Conservation (phyloP, 2,113 vertebrate species). For the Amazona vittata region DNA sequence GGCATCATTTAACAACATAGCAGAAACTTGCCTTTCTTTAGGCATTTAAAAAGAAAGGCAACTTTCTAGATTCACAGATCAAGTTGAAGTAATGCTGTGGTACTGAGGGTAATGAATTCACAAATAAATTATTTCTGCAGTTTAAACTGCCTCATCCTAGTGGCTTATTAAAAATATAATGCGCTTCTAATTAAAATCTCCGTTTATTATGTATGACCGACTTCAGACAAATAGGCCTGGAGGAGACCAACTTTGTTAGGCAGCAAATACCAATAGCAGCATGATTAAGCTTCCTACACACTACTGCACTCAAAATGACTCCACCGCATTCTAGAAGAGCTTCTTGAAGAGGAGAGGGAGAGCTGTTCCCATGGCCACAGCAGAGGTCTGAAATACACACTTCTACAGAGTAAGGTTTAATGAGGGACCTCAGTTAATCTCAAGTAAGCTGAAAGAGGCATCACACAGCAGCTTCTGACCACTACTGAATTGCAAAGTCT, state of each 20-base stretch:
- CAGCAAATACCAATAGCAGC: slow-evolving; percentile 9
- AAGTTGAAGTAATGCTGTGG: slow-evolving; percentile 20
- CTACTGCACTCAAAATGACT: neutral
- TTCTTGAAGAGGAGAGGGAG: neutral
- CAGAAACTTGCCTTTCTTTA: neutral
- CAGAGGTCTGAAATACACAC: neutral
- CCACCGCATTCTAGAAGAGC: neutral
- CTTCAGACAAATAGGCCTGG: neutral
- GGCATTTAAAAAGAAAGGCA: neutral
- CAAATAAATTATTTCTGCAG: slow-evolving; percentile 2
- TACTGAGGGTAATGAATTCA: neutral
- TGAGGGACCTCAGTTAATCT: neutral
- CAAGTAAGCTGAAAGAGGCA: neutral
- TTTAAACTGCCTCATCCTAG: neutral
- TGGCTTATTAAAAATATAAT: neutral
- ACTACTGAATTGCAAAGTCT: neutral
- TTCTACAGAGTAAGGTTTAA: neutral
- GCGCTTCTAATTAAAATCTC: neutral
- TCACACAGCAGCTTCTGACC: neutral
- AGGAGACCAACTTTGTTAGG: neutral
- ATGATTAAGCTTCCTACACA: neutral
- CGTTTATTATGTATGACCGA: neutral
- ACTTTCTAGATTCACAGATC: neutral
- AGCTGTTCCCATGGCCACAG: neutral
- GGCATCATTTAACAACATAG: neutral